Evolutionary conservation across 2,888 invertebrate genomes (phyloP).

Genomic region (Cataglyphis altisquamis): DNA sequence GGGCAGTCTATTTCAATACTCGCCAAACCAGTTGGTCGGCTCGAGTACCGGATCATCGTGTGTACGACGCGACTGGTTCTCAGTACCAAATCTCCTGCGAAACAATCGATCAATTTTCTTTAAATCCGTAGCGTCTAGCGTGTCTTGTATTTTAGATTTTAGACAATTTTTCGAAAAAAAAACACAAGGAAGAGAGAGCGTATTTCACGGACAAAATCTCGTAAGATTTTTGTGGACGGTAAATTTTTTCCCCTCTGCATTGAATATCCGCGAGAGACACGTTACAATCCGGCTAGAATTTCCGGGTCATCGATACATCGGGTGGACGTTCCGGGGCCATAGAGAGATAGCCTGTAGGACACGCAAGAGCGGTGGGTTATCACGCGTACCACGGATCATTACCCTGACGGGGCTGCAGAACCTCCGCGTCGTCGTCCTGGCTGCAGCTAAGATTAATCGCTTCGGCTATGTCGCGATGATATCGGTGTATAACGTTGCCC

Average conservation of each 20-base stretch:
- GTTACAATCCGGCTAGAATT: conserved; percentile 51
- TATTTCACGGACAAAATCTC: background rate
- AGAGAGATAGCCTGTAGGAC: conserved; percentile 66
- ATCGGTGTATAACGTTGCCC: conserved; percentile 75
- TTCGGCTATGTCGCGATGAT: conserved; percentile 77
- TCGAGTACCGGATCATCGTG: conserved; percentile 66
- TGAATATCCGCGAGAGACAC: conserved; percentile 10
- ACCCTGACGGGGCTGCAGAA: conserved; percentile 79
- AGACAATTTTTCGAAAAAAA: background rate
- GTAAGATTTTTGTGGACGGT: background rate
- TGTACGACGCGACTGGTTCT: conserved; percentile 67
- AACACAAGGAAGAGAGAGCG: too few relatives aligned
- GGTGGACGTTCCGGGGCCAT: conserved; percentile 62
- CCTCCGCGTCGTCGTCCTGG: conserved; percentile 69
- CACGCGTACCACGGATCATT: conserved; percentile 86
- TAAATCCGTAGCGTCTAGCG: background rate
- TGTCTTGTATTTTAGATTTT: background rate
- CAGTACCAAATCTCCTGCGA: conserved; percentile 64
- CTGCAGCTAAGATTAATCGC: conserved; percentile 83
- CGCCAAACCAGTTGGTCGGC: conserved; percentile 77
- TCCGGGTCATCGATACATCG: conserved; percentile 72
- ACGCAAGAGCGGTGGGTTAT: conserved; percentile 81
- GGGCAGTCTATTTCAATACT: conserved; percentile 82
- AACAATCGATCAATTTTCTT: conserved; percentile 66
- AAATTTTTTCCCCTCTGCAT: conserved; percentile 2